Percentiles rank a stretch among this genome's conserved stretches.
These are phyloP conservation scores for Pangasius krempfi DNA, from an alignment of 2,797 vertebrate species.

Conservation along the genomic window DNA sequence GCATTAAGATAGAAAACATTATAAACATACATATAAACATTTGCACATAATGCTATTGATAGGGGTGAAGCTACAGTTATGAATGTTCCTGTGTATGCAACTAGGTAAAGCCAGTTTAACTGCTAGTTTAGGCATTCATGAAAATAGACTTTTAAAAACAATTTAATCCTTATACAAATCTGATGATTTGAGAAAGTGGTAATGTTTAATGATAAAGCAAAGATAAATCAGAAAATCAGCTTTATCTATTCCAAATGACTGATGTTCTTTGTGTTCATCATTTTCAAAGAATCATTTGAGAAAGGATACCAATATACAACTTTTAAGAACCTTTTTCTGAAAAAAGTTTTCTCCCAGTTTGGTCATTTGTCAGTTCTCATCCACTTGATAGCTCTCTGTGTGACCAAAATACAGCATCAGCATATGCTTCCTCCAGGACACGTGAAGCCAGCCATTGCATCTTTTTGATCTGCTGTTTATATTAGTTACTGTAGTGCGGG, in stretches of 20 bases:
- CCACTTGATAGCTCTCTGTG: neutral
- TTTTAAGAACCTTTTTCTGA: neutral
- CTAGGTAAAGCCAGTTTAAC: neutral
- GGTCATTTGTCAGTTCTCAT: neutral
- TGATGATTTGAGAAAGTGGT: neutral
- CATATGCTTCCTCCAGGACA: neutral
- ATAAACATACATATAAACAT: no score
- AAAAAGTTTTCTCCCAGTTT: neutral
- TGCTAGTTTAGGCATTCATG: neutral
- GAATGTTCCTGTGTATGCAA: neutral
- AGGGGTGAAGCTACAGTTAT: neutral
- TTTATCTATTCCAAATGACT: neutral
- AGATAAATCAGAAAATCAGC: neutral
- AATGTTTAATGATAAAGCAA: neutral
- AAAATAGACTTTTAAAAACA: neutral
- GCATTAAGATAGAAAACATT: neutral
- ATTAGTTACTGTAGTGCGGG: neutral
- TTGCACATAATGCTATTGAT: neutral
- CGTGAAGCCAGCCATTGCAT: neutral
- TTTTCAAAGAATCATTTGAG: neutral
- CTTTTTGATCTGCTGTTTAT: neutral
- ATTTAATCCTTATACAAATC: neutral
- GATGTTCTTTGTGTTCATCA: neutral
- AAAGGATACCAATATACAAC: neutral
- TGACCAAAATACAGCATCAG: neutral